Evolutionary conservation across 2,113 vertebrate genomes (phyloP).

Genomic region (Oreochromis tanganicae): DNA sequence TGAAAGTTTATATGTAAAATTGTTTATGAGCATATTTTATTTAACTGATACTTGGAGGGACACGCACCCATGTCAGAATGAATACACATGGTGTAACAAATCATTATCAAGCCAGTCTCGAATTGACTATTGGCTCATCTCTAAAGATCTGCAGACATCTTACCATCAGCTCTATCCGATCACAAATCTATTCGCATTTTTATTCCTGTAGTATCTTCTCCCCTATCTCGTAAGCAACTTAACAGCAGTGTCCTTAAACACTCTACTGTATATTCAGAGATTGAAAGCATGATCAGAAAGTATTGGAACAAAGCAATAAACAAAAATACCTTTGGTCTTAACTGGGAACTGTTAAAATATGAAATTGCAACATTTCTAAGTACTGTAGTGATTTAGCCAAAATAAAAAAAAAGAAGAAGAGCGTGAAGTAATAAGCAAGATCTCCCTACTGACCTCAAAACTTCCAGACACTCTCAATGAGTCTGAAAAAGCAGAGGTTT

Average conservation of each 20-base stretch:
- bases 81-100: neutral
- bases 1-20: neutral
- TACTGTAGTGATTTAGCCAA: neutral
- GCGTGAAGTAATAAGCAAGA: neutral
- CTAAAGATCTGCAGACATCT: neutral
- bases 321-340: neutral
- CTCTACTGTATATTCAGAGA: neutral
- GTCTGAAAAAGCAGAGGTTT: neutral
- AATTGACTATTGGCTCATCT: neutral
- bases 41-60: neutral
- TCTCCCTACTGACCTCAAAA: neutral
- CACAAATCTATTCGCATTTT: neutral
- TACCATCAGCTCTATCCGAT: neutral
- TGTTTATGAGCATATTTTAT: neutral
- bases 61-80: neutral
- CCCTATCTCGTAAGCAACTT: neutral
- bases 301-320: neutral
- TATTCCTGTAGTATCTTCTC: neutral
- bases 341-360: neutral
- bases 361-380: neutral
- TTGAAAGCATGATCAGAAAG: neutral
- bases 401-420: neutral
- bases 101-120: neutral
- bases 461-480: neutral
- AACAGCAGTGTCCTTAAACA: neutral